phyloP scores from a whole-genome alignment of 2,888 invertebrate genomes.

The Helleia helle region DNA sequence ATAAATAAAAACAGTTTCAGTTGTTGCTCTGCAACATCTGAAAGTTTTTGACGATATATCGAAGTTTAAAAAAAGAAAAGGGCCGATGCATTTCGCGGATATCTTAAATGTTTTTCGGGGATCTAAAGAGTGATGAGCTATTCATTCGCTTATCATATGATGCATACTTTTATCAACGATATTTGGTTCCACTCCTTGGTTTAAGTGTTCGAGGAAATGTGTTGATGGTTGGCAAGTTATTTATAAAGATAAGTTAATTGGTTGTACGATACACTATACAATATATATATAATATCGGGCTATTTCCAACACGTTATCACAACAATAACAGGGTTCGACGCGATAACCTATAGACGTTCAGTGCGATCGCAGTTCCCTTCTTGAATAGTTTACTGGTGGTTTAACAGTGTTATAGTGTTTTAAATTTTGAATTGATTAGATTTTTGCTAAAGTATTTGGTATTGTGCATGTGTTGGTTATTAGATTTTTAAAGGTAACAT shows the following conservation, averaged over 20 bases:
- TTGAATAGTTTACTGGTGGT: too few relatives aligned
- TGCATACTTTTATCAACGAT: neutral
- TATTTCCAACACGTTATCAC: slow-evolving; percentile 69
- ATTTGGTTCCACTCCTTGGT: neutral
- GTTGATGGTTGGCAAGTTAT: slow-evolving; percentile 43
- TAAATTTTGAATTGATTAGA: slow-evolving; percentile 5
- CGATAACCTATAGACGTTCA: slow-evolving; percentile 5
- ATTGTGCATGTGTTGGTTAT: slow-evolving; percentile 6
- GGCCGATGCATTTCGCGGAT: too few relatives aligned
- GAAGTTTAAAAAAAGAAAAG: too few relatives aligned
- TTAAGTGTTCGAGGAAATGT: slow-evolving; percentile 31
- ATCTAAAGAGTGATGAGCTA: too few relatives aligned
- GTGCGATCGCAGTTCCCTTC: slow-evolving; percentile 15
- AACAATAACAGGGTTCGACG: slow-evolving; percentile 59
- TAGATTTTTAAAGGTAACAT: slow-evolving; percentile 5
- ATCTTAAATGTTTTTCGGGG: too few relatives aligned
- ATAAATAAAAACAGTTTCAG: too few relatives aligned
- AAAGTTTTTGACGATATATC: too few relatives aligned
- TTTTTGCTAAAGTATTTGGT: neutral
- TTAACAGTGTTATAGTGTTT: slow-evolving; percentile 13
- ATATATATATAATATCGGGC: slow-evolving; percentile 62
- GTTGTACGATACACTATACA: slow-evolving; percentile 63
- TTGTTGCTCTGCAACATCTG: too few relatives aligned
- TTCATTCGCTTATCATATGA: too few relatives aligned
- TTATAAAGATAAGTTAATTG: slow-evolving; percentile 51